phyloP scores from a whole-genome alignment of 2,888 invertebrate genomes.

The Diadegma fenestrale region DNA sequence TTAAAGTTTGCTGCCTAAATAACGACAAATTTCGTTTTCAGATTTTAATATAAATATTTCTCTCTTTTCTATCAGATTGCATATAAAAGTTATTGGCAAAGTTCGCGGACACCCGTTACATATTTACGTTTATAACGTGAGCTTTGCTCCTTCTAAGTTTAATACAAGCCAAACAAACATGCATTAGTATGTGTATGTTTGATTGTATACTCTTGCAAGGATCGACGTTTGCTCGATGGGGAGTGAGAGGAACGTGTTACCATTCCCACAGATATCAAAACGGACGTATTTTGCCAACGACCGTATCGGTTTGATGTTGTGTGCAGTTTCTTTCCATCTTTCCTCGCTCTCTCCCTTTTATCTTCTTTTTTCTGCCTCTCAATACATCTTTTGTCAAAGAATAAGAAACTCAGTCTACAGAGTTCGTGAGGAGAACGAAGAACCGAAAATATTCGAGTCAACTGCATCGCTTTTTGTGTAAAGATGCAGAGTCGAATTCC shows the following conservation, averaged over 20 bases:
- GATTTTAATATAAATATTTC: too few species aligned
- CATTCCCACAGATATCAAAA: constrained; percentile 79
- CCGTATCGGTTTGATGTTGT: constrained; percentile 35
- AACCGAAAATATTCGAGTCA: constrained; percentile 17
- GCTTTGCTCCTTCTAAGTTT: constrained; percentile 10
- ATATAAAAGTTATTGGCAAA: too few species aligned
- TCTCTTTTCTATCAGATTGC: neutral
- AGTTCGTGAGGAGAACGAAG: constrained; percentile 5
- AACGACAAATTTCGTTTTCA: too few species aligned
- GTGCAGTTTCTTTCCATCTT: constrained; percentile 19
- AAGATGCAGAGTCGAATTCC: neutral
- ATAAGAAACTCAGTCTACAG: neutral
- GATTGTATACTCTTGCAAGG: constrained; percentile 6
- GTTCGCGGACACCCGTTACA: neutral
- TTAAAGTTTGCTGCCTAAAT: too few species aligned
- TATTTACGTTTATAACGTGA: neutral
- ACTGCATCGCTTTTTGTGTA: neutral
- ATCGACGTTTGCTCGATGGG: constrained; percentile 52
- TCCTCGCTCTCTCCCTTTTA: constrained; percentile 18
- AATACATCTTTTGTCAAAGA: constrained; percentile 34
- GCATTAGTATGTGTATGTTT: constrained; percentile 17
- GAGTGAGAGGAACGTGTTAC: constrained; percentile 66
- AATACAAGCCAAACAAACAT: constrained; percentile 2
- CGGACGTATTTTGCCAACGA: constrained; percentile 66
- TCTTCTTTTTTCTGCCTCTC: neutral